Conservation (phyloP, 1,140 invertebrate species). For the Cydia splendana region DNA sequence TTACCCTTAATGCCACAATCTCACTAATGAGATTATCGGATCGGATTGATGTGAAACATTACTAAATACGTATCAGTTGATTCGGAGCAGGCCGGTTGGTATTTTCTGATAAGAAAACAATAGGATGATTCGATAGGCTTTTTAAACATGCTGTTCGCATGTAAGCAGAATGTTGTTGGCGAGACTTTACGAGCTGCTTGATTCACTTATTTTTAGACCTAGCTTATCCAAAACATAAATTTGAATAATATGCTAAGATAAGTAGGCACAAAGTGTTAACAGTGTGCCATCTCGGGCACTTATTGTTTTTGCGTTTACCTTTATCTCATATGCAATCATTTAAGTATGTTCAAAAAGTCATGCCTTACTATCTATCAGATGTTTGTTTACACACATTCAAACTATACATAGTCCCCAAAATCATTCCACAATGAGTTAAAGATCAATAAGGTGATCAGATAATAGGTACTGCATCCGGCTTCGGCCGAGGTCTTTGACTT, state of each 20-base stretch:
- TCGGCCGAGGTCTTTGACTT: conserved; percentile 24
- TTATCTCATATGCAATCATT: too few species aligned
- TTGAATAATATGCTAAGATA: too few species aligned
- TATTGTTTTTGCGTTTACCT: too few species aligned
- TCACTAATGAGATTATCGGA: background rate
- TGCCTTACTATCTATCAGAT: background rate
- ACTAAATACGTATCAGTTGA: background rate
- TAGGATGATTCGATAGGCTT: background rate
- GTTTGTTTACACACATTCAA: background rate
- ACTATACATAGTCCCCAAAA: background rate
- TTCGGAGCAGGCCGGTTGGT: background rate
- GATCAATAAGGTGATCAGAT: conserved; percentile 28
- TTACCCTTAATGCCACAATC: background rate
- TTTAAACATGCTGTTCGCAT: background rate
- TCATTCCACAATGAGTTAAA: background rate
- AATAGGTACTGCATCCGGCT: conserved; percentile 24
- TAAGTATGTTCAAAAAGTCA: background rate
- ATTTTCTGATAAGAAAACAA: conserved; percentile 6
- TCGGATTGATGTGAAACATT: background rate
- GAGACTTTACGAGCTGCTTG: background rate
- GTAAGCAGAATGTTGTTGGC: background rate
- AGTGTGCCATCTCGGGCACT: too few species aligned
- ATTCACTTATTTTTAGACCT: background rate
- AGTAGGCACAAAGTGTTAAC: too few species aligned
- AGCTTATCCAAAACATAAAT: too few species aligned